Conservation (phyloP, 2,113 vertebrate species). For the Myotis brandtii region DNA sequence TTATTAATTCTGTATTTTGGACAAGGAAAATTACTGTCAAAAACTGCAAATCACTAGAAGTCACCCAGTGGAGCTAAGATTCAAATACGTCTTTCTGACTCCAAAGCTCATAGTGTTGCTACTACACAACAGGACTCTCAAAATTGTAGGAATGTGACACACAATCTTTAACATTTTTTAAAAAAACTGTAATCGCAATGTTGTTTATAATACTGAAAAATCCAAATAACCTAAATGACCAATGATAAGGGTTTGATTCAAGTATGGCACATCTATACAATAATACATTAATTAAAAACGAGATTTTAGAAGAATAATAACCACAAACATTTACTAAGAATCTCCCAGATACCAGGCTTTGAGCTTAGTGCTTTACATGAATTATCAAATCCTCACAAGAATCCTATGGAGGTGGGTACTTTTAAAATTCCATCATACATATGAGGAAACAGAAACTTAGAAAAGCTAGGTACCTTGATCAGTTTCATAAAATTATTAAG, state of each 20-base stretch:
- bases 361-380: neutral
- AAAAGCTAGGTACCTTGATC: neutral
- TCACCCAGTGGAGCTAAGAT: neutral
- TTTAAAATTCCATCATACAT: neutral
- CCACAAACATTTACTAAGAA: neutral
- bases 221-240: neutral
- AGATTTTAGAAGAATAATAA: constrained; percentile 8
- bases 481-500: constrained; percentile 16
- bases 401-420: neutral
- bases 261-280: neutral
- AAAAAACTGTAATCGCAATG: neutral
- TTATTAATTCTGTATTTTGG: neutral
- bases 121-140: neutral
- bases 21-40: neutral
- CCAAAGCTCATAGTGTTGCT: neutral
- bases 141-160: neutral
- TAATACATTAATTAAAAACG: neutral
- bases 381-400: neutral
- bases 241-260: constrained; percentile 5
- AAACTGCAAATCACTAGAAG: constrained; percentile 24
- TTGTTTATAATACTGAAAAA: constrained; percentile 40
- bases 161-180: constrained; percentile 8
- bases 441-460: neutral
- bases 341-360: neutral
- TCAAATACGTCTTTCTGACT: constrained; percentile 27